Conservation (phyloP, 2,888 invertebrate species). For the Cotesia congregata region DNA sequence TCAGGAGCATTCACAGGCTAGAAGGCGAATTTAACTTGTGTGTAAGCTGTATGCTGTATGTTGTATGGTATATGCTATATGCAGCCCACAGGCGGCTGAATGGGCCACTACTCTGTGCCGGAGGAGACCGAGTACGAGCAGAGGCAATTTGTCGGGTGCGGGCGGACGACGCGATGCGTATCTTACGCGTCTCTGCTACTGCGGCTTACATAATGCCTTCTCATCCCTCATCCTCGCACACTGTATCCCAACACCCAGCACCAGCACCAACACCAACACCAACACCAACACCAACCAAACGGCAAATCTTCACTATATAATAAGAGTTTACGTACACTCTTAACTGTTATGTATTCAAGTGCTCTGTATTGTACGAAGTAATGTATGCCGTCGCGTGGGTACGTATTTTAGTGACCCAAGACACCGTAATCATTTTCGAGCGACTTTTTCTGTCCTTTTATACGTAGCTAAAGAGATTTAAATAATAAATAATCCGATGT, state of each 20-base stretch:
- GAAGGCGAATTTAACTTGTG: slow-evolving; percentile 37
- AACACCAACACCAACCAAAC: not conserved
- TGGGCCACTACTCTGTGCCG: slow-evolving; percentile 31
- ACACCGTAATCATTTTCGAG: not conserved
- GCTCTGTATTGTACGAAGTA: slow-evolving; percentile 7
- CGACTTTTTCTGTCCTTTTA: not conserved
- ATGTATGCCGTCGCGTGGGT: slow-evolving; percentile 31
- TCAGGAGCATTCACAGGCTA: slow-evolving; percentile 43
- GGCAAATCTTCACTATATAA: no score
- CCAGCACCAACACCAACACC: slow-evolving; percentile 18
- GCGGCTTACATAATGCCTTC: slow-evolving; percentile 59
- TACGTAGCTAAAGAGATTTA: not conserved
- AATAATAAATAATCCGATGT: not conserved
- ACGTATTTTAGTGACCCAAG: slow-evolving; percentile 19
- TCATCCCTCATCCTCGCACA: slow-evolving; percentile 60
- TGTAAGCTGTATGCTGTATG: not conserved
- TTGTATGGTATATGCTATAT: slow-evolving; percentile 28
- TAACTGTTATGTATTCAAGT: not conserved
- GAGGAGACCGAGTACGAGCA: slow-evolving; percentile 45
- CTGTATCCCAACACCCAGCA: slow-evolving; percentile 48
- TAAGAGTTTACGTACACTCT: not conserved
- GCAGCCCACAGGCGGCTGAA: slow-evolving; percentile 41
- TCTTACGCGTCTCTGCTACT: slow-evolving; percentile 61
- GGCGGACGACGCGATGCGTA: slow-evolving; percentile 60
- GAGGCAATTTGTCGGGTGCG: slow-evolving; percentile 63